Percentiles rank a stretch among this genome's conserved stretches.
Conservation (phyloP, 2,113 vertebrate species). For the Pterocles orientalis region DNA sequence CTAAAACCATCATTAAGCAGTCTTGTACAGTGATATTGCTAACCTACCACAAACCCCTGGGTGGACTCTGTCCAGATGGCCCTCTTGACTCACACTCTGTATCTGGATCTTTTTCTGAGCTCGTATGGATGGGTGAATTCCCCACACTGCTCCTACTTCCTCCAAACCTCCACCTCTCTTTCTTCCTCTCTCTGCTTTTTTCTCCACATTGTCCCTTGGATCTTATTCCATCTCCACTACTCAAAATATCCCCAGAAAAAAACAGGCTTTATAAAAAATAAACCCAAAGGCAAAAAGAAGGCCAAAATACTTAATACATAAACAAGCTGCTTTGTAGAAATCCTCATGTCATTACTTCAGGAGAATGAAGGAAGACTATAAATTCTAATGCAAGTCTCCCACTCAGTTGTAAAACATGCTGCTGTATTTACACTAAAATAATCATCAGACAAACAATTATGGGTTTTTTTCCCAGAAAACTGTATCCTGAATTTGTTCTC, state of each 20-base stretch:
- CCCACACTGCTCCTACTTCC: not conserved
- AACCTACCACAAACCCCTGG: not conserved
- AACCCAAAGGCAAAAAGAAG: not conserved
- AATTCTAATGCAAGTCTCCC: not conserved
- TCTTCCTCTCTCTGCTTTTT: not conserved
- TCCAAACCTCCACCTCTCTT: not conserved
- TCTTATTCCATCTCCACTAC: not conserved
- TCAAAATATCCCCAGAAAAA: not conserved
- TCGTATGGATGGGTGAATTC: fast-evolving
- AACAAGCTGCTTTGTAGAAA: not conserved
- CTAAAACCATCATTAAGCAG: not conserved
- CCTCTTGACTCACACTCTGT: not conserved
- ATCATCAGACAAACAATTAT: not conserved
- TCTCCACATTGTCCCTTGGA: not conserved
- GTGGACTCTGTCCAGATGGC: too few relatives aligned
- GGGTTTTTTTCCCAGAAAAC: not conserved
- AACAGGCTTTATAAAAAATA: not conserved
- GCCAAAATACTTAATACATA: not conserved
- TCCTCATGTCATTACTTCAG: not conserved
- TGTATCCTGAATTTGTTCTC: conserved; percentile 7
- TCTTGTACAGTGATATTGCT: not conserved
- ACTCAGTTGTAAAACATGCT: conserved; percentile 20
- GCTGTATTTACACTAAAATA: conserved; percentile 17
- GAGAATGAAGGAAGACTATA: not conserved
- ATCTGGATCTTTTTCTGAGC: not conserved